Conservation (phyloP, 2,797 vertebrate species). For the Hapalemur alaotrensis region DNA sequence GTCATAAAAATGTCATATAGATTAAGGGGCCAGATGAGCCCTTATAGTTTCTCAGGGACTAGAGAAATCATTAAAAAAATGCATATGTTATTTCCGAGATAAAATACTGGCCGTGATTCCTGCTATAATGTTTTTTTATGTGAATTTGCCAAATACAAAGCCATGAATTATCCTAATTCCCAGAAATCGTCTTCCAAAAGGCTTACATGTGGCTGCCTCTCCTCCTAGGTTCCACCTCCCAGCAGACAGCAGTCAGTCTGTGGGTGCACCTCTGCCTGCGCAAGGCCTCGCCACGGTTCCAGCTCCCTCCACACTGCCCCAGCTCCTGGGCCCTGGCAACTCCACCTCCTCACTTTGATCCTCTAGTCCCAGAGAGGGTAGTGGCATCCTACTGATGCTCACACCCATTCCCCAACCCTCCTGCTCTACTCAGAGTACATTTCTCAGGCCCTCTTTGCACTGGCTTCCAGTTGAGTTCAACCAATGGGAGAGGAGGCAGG, state of each 20-base stretch:
- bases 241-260: neutral
- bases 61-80: conserved; percentile 58
- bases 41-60: conserved; percentile 74
- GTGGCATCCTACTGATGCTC: neutral
- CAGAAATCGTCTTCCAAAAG: conserved; percentile 48
- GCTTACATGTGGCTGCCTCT: neutral
- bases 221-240: neutral
- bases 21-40: conserved; percentile 80
- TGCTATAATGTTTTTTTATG: conserved; percentile 54
- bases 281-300: neutral
- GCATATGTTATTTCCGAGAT: conserved; percentile 68
- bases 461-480: neutral
- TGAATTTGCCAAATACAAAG: conserved; percentile 51
- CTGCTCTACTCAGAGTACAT: neutral
- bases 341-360: neutral
- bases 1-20: conserved; percentile 85
- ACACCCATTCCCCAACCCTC: neutral
- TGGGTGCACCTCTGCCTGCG: neutral
- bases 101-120: conserved; percentile 68
- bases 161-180: conserved; percentile 46
- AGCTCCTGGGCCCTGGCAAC: neutral
- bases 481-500: neutral
- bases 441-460: neutral
- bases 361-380: neutral
- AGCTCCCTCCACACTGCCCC: neutral